Base-by-base conservation (phyloP, 2,888 invertebrate species). In the Drosophila nr. fundita region DNA sequence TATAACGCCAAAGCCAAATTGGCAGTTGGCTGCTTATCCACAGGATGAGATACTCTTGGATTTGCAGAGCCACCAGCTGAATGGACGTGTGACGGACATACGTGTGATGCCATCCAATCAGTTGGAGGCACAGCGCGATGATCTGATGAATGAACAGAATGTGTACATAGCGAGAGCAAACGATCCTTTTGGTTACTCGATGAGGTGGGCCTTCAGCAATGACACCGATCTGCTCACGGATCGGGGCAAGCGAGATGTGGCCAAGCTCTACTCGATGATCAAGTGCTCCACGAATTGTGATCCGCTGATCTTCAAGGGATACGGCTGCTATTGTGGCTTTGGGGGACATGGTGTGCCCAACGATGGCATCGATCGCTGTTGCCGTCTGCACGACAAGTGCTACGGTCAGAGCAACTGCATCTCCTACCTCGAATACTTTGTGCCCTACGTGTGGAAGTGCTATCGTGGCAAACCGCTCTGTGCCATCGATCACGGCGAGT, bases 281-380 rank as follows among this genome's bases (percentile, higher is more conserved):
- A 95, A 95, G 69, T 98, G 97, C 87, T 96, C 97, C 1, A 97
- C 97, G 0, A 96, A 96, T 5, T 98, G 98, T 87, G 96, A 97
- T 91, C 98, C 98, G 0, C 92, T 97, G 2, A 94, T 95, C 11
- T 97, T 96, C 92, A 97, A 97, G 91, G 97, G 97, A 13, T 98
- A 98, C 87, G 98, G 98, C 4, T 98, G 98, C 92, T 98, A 96
- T 92, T 98, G 98, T 90, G 98, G 98, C 5, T 97, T 97, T 91
- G 94, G 97, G 3, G 98, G 98, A 0, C 95, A 96, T 0, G 97
- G 97, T 11, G 94, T 95, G 73, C 95, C 96, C 2, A 95, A 96
- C 36, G 97, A 98, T 92, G 96, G 96, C 29, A 97, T 98, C 74
- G 97, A 87, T 87, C 78, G 96, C 83, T 98, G 98, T 92, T 98